phyloP scores from a whole-genome alignment of 2,888 invertebrate species.

The Drosophila putrida region DNA sequence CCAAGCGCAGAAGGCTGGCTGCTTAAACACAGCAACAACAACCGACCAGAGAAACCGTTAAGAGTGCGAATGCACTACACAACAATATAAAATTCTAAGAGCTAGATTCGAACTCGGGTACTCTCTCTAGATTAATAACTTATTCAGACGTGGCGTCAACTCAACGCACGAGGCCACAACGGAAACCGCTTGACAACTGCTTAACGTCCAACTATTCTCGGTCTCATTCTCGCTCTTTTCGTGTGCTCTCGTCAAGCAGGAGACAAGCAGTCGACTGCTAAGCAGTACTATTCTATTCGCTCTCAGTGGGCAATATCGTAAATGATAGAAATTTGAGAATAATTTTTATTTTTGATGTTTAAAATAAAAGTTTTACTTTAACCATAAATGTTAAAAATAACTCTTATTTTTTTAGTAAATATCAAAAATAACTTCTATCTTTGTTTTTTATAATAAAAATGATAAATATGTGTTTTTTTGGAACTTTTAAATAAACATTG shows the following conservation, averaged over 20 bases:
- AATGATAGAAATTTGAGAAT: too few relatives aligned
- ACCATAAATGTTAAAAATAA: too few relatives aligned
- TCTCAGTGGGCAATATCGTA: neutral
- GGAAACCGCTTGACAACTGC: fast-evolving
- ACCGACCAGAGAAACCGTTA: too few relatives aligned
- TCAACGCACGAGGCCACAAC: conserved; percentile 32
- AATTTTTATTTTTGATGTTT: too few relatives aligned
- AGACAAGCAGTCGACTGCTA: conserved; percentile 14
- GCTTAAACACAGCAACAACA: neutral
- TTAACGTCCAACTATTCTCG: neutral
- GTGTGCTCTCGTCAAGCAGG: conserved; percentile 27
- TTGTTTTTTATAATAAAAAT: too few relatives aligned
- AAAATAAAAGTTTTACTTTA: too few relatives aligned
- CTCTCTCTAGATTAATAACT: too few relatives aligned
- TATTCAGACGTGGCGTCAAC: neutral
- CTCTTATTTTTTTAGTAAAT: too few relatives aligned
- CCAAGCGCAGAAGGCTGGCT: conserved; percentile 77
- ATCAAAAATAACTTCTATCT: too few relatives aligned
- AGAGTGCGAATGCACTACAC: neutral
- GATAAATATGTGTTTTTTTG: too few relatives aligned
- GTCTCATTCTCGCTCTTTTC: conserved; percentile 9
- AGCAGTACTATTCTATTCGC: conserved; percentile 25
- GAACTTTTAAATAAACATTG: too few relatives aligned
- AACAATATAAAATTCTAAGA: too few relatives aligned
- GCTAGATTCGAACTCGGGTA: conserved; percentile 44